phyloP scores from a whole-genome alignment of 1,140 invertebrate species.

The Apocrypta bakeri region DNA sequence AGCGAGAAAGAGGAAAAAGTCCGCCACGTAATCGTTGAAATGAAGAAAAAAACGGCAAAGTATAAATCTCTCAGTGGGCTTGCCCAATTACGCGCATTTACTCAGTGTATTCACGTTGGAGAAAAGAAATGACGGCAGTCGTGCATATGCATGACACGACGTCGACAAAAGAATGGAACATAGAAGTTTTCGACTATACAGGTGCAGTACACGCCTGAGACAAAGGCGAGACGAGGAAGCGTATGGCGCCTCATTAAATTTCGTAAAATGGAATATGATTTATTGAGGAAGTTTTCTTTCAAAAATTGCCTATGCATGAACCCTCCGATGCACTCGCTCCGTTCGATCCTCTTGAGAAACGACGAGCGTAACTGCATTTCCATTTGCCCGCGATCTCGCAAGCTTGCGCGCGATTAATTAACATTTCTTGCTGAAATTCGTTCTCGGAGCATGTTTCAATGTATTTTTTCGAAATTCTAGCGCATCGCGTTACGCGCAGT shows the following conservation, averaged over 20 bases:
- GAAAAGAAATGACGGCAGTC: not conserved
- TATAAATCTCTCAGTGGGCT: not conserved
- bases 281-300: too few species aligned
- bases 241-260: too few species aligned
- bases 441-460: too few species aligned
- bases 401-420: not conserved
- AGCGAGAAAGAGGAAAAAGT: not conserved
- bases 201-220: not conserved
- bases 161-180: not conserved
- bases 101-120: not conserved
- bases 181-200: not conserved
- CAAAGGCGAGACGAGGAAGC: too few species aligned
- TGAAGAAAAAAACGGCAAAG: not conserved
- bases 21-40: not conserved
- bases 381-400: not conserved
- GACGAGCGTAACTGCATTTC: not conserved
- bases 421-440: not conserved
- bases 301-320: not conserved
- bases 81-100: not conserved
- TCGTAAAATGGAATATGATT: too few species aligned
- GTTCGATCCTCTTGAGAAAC: constrained; percentile 1
- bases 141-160: not conserved
- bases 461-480: not conserved
- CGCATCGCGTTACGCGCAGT: not conserved
- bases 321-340: not conserved